Percentiles rank a stretch among this genome's conserved stretches.
These are phyloP conservation scores for Nyctereutes procyonoides DNA, from an alignment of 2,113 vertebrate genomes.

Conservation along the genomic window DNA sequence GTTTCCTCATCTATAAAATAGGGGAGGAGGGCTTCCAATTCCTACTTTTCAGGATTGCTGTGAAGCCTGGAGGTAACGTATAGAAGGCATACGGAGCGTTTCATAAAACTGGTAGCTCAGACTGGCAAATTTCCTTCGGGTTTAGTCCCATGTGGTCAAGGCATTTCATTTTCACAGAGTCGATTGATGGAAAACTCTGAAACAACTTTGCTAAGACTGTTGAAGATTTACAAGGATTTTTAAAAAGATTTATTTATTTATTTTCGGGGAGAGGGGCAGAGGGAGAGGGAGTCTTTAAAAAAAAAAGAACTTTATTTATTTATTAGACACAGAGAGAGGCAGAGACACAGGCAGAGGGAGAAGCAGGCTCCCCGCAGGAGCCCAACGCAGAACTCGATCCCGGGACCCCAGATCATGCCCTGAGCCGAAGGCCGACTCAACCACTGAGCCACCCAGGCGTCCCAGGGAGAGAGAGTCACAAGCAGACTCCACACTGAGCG, in stretches of 20 bases:
- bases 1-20: background rate
- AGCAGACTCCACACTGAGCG: no score
- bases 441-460: no score
- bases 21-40: background rate
- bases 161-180: background rate
- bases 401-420: no score
- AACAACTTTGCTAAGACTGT: background rate
- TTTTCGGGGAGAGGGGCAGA: background rate
- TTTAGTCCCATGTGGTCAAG: background rate
- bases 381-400: no score
- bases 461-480: background rate
- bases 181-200: background rate
- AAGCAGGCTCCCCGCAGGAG: no score
- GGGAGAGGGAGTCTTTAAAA: background rate
- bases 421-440: no score
- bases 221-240: background rate
- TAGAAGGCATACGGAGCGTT: background rate
- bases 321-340: no score
- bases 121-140: background rate
- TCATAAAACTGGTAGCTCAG: background rate
- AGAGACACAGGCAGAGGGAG: no score
- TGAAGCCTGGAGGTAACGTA: background rate
- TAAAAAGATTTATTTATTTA: background rate
- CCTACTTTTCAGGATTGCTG: background rate
- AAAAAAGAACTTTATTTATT: no score